Conservation (phyloP, 2,888 invertebrate species). For the Slavum lentiscoides region DNA sequence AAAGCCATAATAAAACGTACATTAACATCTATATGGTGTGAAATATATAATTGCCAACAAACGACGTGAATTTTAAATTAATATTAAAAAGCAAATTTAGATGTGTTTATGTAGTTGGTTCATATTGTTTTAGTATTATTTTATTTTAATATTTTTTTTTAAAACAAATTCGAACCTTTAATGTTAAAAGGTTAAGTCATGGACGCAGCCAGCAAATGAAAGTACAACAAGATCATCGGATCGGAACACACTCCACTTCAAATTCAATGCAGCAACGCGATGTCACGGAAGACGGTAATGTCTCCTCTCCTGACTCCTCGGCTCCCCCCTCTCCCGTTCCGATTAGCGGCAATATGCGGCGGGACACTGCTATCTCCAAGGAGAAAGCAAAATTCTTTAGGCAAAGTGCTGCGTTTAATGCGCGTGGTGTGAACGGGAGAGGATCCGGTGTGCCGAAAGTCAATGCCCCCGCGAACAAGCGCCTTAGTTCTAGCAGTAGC, state of each 20-base stretch:
- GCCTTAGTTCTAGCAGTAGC: constrained; percentile 54
- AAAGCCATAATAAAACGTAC: no score
- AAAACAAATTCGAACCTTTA: neutral
- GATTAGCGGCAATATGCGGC: constrained; percentile 60
- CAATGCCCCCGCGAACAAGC: constrained; percentile 43
- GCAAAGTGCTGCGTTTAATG: constrained; percentile 73
- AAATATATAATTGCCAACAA: neutral
- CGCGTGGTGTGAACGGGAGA: constrained; percentile 59
- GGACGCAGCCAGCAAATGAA: constrained; percentile 27
- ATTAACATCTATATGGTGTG: no score
- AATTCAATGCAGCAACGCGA: constrained; percentile 47
- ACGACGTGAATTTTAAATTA: neutral
- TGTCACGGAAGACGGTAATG: constrained; percentile 58
- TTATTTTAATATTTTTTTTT: neutral
- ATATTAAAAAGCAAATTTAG: neutral
- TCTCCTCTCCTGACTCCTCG: constrained; percentile 56
- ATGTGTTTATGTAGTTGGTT: neutral
- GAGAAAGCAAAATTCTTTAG: constrained; percentile 87
- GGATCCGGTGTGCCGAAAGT: constrained; percentile 59
- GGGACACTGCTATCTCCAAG: constrained; percentile 74
- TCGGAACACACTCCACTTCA: constrained; percentile 24
- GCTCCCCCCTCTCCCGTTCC: constrained; percentile 57
- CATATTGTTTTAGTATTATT: neutral
- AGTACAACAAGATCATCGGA: constrained; percentile 21
- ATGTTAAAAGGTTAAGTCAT: constrained; percentile 32